phyloP scores from a whole-genome alignment of 2,113 vertebrate species.

The Xiphophorus couchianus region DNA sequence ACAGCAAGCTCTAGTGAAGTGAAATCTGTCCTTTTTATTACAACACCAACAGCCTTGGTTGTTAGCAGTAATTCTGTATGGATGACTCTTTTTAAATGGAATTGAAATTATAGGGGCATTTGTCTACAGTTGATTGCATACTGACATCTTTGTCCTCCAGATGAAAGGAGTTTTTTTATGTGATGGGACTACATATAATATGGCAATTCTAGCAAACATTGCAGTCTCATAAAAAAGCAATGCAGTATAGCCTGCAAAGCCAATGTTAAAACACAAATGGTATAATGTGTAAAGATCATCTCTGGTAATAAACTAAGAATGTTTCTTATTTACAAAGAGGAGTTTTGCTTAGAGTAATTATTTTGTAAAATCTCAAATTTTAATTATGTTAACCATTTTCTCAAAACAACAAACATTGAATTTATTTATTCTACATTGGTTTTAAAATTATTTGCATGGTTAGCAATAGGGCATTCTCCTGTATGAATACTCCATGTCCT shows the following conservation, averaged over 20 bases:
- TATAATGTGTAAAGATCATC: too few species aligned
- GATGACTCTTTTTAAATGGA: not conserved
- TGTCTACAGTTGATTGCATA: constrained; percentile 8
- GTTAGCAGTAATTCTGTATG: not conserved
- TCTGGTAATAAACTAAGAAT: not conserved
- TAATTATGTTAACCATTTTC: not conserved
- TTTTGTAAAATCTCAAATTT: not conserved
- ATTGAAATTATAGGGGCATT: constrained; percentile 10
- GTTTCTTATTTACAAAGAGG: not conserved
- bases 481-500: constrained; percentile 47
- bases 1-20: constrained; percentile 1
- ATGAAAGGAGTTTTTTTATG: not conserved
- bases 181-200: not conserved
- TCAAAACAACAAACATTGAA: not conserved
- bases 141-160: not conserved
- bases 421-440: not conserved
- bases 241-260: not conserved
- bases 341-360: not conserved
- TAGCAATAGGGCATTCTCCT: constrained; percentile 35
- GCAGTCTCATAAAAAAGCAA: not conserved
- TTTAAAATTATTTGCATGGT: constrained; percentile 34
- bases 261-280: not conserved
- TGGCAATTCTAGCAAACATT: not conserved
- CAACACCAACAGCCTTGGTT: not conserved
- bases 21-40: constrained; percentile 29